Conservation (phyloP, 1,140 invertebrate species). For the Cheumatopsyche charites region DNA sequence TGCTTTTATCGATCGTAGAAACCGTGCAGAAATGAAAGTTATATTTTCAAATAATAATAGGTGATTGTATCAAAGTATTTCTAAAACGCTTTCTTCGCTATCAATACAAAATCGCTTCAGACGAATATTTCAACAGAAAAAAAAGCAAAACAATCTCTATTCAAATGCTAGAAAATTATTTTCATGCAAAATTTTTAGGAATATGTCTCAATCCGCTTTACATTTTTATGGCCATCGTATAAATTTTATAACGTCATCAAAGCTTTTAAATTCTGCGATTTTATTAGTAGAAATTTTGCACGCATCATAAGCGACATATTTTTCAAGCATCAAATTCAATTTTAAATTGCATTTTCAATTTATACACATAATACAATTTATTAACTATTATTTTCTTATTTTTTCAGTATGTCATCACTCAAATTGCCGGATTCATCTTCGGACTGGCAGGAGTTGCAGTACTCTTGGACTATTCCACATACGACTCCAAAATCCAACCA, state of each 20-base stretch:
- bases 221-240: background rate
- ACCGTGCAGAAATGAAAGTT: too few species aligned
- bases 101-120: too few species aligned
- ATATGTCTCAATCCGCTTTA: background rate
- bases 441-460: constrained; percentile 78
- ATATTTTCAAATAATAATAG: too few species aligned
- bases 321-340: too few species aligned
- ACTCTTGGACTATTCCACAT: constrained; percentile 78
- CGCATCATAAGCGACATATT: too few species aligned
- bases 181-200: background rate
- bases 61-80: too few species aligned
- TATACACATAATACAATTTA: background rate
- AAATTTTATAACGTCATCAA: background rate
- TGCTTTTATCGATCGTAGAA: too few species aligned
- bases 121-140: too few species aligned
- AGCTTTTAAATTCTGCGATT: background rate
- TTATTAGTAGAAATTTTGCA: background rate
- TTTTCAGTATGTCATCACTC: constrained; percentile 72
- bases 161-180: background rate
- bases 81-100: too few species aligned
- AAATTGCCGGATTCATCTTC: constrained; percentile 72
- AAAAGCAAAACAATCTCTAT: too few species aligned
- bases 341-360: too few species aligned
- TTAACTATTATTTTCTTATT: constrained; percentile 44
- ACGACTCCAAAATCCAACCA: constrained; percentile 77